Base-by-base conservation (phyloP, 2,888 invertebrate genomes). In the Phalera bucephala region DNA sequence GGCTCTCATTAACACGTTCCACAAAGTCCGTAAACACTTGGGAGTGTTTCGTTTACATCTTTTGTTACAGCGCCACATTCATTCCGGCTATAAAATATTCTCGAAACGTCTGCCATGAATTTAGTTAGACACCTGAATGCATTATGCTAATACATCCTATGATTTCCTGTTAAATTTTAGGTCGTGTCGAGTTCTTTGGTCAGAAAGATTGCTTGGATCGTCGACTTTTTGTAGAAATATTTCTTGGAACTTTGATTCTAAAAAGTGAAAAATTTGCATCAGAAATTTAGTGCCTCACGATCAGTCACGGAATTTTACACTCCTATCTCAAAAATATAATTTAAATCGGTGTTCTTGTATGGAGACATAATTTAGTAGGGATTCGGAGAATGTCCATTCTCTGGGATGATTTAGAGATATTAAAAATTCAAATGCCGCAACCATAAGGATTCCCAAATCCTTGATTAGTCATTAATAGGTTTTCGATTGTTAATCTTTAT, bases 401-500 rank as follows among this genome's bases (percentile, higher is more conserved):
- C 51, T 64, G 40, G 37, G 45, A 77, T 82, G 80, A 82, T 81
- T 80, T 81, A 81, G 46, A 56, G 71, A 66, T 72, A 78, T 80
- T 80, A 75, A 71, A 78, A 66, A 65, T 73, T 70, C 45, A 59
- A 64, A 69, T 67, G 49, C 64, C 50, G 45, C 40, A 41, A 48
- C 50, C 54, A 56, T 60, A 51, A 60, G 48, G 52, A 64, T 58
- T 66, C 65, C 65, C 61, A 72, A 75, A 76, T 76, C 72, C 72
- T 65, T 74, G 69, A 75, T 78, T 75, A 79, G 68, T 76, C 76
- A 79, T 80, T 80, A 79, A 80, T 78, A 72, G 74, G 64, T 71
- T 76, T 77, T 66, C 61, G 73, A 72, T 72, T 73, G 61, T 67
- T 69, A 71, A 74, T 80, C 74, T 75, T 64, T 63, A 63, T 48